These are phyloP conservation scores for Zhuqinia jingwanae DNA, from an alignment of 2,888 invertebrate genomes.

Conservation along the genomic window DNA sequence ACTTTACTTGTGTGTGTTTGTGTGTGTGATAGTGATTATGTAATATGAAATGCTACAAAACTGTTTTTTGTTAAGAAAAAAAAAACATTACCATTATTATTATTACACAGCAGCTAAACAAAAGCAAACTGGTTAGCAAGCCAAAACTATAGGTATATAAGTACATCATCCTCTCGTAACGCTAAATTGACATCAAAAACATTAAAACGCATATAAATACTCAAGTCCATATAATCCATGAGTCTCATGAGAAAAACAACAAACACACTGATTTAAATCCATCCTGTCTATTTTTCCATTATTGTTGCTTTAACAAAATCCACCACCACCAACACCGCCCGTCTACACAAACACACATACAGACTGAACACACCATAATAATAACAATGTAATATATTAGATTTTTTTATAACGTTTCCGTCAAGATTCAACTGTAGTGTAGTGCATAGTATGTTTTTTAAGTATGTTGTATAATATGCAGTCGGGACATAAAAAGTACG, in stretches of 20 bases:
- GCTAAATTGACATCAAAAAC: constrained; percentile 6
- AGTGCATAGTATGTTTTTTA: background rate
- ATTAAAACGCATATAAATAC: constrained; percentile 1
- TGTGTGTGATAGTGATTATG: constrained; percentile 28
- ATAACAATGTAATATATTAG: constrained; percentile 36
- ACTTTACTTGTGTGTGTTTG: background rate
- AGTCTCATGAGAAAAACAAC: constrained; percentile 35
- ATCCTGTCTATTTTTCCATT: constrained; percentile 16
- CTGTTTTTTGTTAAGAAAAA: background rate
- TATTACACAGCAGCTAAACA: too few species aligned
- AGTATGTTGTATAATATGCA: too few species aligned
- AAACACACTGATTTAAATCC: constrained; percentile 37
- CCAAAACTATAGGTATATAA: too few species aligned
- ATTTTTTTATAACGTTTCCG: constrained; percentile 29
- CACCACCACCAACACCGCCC: background rate
- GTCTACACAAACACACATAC: background rate
- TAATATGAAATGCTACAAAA: constrained; percentile 33
- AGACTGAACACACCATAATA: constrained; percentile 27
- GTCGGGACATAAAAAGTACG: constrained; percentile 12
- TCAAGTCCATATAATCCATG: too few species aligned
- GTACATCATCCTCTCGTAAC: constrained; percentile 14
- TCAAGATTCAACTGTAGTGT: constrained; percentile 19
- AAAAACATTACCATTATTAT: background rate
- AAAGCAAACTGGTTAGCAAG: constrained; percentile 53
- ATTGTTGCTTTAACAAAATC: background rate